phyloP scores from a whole-genome alignment of 2,113 vertebrate genomes.

The Peucedramus taeniatus region DNA sequence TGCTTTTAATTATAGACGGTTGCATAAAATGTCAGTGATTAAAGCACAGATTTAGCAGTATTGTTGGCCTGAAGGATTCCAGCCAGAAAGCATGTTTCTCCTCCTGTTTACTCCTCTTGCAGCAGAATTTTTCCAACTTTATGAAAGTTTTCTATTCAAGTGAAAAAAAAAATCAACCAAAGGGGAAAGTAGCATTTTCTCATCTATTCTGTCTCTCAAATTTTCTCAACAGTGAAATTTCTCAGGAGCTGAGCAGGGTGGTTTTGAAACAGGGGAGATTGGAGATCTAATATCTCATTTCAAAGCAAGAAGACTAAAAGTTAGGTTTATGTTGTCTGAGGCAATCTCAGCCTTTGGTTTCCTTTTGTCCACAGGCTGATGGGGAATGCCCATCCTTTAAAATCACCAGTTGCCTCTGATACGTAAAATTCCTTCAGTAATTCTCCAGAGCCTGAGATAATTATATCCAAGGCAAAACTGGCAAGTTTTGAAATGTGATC shows the following conservation, averaged over 20 bases:
- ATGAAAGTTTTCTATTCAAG: neutral
- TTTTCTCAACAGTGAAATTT: neutral
- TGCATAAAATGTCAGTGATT: slow-evolving; percentile 53
- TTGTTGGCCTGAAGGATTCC: slow-evolving; percentile 3
- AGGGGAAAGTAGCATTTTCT: neutral
- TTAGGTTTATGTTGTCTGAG: neutral
- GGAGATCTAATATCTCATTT: neutral
- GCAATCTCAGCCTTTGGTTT: neutral
- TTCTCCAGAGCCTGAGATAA: neutral
- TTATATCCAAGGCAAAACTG: slow-evolving; percentile 18
- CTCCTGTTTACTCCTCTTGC: slow-evolving; percentile 26
- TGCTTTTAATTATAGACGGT: slow-evolving; percentile 25
- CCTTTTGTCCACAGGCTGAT: neutral
- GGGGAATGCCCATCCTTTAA: neutral
- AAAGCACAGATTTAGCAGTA: slow-evolving; percentile 16
- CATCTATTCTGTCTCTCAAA: neutral
- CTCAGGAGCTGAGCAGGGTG: neutral
- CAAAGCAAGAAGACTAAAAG: neutral
- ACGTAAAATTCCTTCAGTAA: slow-evolving; percentile 6
- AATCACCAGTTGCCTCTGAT: slow-evolving; percentile 14
- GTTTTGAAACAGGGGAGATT: neutral
- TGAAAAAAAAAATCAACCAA: neutral
- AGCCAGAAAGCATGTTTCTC: slow-evolving; percentile 22
- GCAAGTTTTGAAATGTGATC: slow-evolving; percentile 44
- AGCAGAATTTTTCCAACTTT: neutral